A percentile compares a stretch with the other conserved stretches of the same genome.
phyloP scores from a whole-genome alignment of 2,888 invertebrate genomes.

The Nyleta sp. region DNA sequence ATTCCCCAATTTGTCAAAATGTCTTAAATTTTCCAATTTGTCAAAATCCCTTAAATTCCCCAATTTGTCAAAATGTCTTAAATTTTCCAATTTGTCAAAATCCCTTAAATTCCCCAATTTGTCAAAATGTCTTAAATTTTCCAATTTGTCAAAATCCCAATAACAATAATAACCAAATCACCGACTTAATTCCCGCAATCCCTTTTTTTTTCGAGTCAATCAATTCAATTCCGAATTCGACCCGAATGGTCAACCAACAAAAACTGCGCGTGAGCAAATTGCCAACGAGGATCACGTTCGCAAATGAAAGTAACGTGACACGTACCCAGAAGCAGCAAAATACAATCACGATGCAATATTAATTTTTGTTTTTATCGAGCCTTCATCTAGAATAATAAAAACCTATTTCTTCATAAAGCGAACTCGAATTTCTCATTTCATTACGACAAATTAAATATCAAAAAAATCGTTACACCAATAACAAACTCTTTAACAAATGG shows the following conservation, averaged over 20 bases:
- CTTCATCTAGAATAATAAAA: constrained; percentile 18
- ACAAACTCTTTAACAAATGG: too few relatives aligned
- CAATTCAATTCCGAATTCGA: not conserved
- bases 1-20: too few relatives aligned
- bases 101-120: too few relatives aligned
- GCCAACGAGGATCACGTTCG: constrained; percentile 31
- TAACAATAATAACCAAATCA: too few relatives aligned
- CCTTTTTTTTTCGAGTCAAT: not conserved
- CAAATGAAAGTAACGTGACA: constrained; percentile 50
- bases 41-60: too few relatives aligned
- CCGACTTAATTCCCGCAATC: not conserved
- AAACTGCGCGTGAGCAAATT: constrained; percentile 14
- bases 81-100: too few relatives aligned
- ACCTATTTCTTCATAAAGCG: not conserved
- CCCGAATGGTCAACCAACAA: not conserved
- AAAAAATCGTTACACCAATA: too few relatives aligned
- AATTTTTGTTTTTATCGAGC: constrained; percentile 25
- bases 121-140: too few relatives aligned
- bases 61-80: too few relatives aligned
- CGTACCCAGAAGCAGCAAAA: constrained; percentile 8
- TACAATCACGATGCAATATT: constrained; percentile 34
- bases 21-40: too few relatives aligned
- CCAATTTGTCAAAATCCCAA: constrained; percentile 14
- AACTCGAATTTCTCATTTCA: too few relatives aligned
- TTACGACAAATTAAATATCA: too few relatives aligned